These are phyloP conservation scores for Hanleya hanleyi DNA, from an alignment of 2,888 invertebrate species.

Conservation along the genomic window DNA sequence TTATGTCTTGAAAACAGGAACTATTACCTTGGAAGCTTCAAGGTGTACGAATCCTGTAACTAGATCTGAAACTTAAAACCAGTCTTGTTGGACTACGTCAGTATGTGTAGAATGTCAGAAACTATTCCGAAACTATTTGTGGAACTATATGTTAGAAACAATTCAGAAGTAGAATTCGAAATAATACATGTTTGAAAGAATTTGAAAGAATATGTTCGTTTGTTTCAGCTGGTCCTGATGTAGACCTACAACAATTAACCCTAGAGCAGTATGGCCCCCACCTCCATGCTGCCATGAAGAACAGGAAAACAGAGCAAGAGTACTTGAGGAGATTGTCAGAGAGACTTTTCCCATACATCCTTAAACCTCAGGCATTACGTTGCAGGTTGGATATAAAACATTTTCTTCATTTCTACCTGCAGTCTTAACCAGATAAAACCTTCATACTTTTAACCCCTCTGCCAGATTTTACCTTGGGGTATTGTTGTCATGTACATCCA, in stretches of 20 bases:
- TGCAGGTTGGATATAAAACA: conserved; percentile 67
- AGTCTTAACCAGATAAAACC: too few species aligned
- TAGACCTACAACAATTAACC: conserved; percentile 66
- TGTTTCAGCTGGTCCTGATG: conserved; percentile 50
- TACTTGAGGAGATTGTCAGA: conserved; percentile 70
- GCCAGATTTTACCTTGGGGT: too few species aligned
- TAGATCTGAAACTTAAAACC: background rate
- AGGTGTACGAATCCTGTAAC: background rate
- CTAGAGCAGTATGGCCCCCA: conserved; percentile 67
- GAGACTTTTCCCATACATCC: conserved; percentile 70
- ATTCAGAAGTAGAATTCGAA: too few species aligned
- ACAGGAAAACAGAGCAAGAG: conserved; percentile 69
- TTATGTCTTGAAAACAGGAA: too few species aligned
- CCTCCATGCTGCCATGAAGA: conserved; percentile 71
- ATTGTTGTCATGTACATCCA: too few species aligned
- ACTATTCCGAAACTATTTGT: too few species aligned
- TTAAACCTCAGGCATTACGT: conserved; percentile 70
- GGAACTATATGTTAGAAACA: too few species aligned
- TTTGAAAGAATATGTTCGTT: conserved; percentile 5
- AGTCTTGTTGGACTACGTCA: background rate
- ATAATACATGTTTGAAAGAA: too few species aligned
- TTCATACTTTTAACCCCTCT: too few species aligned
- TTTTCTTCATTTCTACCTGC: too few species aligned
- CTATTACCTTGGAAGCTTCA: too few species aligned
- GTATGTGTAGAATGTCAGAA: too few species aligned